These are phyloP conservation scores for Zaprionus inermis DNA, from an alignment of 1,140 invertebrate genomes.

Conservation along the genomic window DNA sequence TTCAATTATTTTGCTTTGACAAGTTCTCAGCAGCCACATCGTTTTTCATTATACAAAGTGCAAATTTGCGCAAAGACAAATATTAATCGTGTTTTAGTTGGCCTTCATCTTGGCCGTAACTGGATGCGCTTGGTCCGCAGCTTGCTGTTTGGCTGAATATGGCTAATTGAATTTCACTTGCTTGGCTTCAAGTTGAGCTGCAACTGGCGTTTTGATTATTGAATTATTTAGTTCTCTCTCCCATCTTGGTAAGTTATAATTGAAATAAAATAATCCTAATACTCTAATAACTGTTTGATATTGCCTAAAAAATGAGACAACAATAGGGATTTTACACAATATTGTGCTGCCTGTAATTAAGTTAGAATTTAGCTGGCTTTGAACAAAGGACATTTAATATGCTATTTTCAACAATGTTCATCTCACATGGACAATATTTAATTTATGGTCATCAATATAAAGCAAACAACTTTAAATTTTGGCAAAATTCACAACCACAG, in stretches of 20 bases:
- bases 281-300: neutral
- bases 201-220: conserved; percentile 28
- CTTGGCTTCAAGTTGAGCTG: conserved; percentile 20
- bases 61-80: conserved; percentile 54
- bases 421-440: neutral
- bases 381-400: neutral
- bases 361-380: neutral
- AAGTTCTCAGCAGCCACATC: conserved; percentile 41
- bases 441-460: too few relatives aligned
- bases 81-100: conserved; percentile 56
- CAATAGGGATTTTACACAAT: neutral
- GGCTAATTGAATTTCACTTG: conserved; percentile 31
- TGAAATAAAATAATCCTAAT: neutral
- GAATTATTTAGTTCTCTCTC: conserved; percentile 2
- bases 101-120: conserved; percentile 6
- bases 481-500: neutral
- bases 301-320: neutral
- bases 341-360: neutral
- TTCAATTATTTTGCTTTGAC: conserved; percentile 76
- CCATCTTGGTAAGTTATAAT: neutral
- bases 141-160: neutral
- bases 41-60: conserved; percentile 46
- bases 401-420: neutral
- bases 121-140: neutral
- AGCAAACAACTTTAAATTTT: neutral